phyloP scores from a whole-genome alignment of 2,113 vertebrate genomes.

The Asarcornis scutulata region DNA sequence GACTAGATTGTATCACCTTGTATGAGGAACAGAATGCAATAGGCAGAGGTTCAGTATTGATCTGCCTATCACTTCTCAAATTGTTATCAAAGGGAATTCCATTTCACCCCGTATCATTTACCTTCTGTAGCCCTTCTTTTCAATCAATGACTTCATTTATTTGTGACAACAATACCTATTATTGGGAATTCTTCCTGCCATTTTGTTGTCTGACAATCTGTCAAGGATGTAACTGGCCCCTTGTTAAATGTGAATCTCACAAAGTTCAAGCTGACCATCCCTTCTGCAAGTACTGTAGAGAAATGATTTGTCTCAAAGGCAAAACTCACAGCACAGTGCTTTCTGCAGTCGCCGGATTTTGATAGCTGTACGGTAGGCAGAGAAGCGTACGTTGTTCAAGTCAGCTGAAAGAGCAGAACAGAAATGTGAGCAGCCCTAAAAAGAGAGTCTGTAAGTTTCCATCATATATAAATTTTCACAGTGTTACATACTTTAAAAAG shows the following conservation, averaged over 20 bases:
- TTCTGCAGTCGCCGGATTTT: conserved; percentile 98
- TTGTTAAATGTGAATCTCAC: neutral
- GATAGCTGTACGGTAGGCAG: conserved; percentile 97
- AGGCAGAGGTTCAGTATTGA: neutral
- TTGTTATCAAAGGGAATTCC: neutral
- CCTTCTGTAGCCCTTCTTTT: neutral
- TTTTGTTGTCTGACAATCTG: neutral
- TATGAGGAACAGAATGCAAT: neutral
- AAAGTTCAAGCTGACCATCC: neutral
- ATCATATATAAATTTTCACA: neutral
- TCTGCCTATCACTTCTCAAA: neutral
- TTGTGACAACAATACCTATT: neutral
- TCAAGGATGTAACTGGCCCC: neutral
- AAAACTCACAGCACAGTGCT: conserved; percentile 92
- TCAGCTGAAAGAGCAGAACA: conserved; percentile 83
- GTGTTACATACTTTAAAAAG: neutral
- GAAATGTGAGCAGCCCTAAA: neutral
- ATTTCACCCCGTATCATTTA: neutral
- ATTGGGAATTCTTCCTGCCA: neutral
- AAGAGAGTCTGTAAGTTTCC: neutral
- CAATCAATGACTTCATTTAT: neutral
- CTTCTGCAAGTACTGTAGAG: neutral
- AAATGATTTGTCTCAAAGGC: neutral
- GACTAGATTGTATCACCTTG: neutral
- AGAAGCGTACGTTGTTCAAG: conserved; percentile 97